phyloP scores from a whole-genome alignment of 2,797 vertebrate species.

The Brotula barbata region DNA sequence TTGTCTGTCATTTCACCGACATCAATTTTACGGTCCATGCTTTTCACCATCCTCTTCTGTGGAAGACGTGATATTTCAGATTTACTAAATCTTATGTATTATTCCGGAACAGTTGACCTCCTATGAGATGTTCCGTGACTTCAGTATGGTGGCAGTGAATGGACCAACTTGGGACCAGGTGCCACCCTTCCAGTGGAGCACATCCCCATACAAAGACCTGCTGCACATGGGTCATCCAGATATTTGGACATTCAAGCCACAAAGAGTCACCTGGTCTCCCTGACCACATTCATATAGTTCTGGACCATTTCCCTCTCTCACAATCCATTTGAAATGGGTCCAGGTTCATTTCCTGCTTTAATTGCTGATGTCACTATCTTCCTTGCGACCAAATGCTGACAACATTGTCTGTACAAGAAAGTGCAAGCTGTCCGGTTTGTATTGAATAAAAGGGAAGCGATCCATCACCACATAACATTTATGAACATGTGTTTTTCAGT shows the following conservation, averaged over 20 bases:
- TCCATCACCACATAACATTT: conserved; percentile 4
- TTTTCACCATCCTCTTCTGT: not conserved
- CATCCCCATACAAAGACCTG: conserved; percentile 82
- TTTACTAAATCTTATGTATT: conserved; percentile 15
- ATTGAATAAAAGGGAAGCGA: conserved; percentile 51
- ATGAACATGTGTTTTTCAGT: conserved; percentile 11
- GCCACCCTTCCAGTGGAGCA: conserved; percentile 91
- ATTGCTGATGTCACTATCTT: not conserved
- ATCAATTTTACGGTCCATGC: not conserved
- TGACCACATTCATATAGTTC: conserved; percentile 55
- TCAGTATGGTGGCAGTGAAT: conserved; percentile 82
- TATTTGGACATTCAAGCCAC: conserved; percentile 86
- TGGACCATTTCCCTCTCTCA: too few relatives aligned
- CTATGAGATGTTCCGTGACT: conserved; percentile 75
- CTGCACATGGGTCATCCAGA: conserved; percentile 94
- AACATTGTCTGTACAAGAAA: not conserved
- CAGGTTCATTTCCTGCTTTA: too few relatives aligned
- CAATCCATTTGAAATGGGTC: too few relatives aligned
- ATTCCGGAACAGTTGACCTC: conserved; percentile 83
- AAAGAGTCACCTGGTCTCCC: conserved; percentile 83
- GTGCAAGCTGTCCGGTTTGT: conserved; percentile 9
- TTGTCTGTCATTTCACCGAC: conserved; percentile 17
- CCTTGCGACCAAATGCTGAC: not conserved
- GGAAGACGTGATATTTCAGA: not conserved
- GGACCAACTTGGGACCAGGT: conserved; percentile 91